A percentile compares a stretch with the other conserved stretches of the same genome.
These are phyloP conservation scores for Lophotriccus pileatus DNA, from an alignment of 2,797 vertebrate species.

Conservation along the genomic window DNA sequence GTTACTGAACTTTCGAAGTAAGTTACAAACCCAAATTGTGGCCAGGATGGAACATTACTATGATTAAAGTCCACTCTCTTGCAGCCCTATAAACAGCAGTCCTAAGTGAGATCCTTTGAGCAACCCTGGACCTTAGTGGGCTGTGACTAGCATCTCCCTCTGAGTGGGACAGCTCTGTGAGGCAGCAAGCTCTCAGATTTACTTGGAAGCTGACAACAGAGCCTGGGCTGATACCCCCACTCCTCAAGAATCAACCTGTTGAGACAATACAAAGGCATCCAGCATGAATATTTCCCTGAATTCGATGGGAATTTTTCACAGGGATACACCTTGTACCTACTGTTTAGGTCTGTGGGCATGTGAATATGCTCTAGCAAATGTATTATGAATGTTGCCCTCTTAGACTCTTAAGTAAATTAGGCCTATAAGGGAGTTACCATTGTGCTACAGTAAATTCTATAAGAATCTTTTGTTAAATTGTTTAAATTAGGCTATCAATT, in stretches of 20 bases:
- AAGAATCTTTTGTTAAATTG: background rate
- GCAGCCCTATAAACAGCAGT: background rate
- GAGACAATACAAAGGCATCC: background rate
- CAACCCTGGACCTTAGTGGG: background rate
- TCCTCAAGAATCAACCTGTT: background rate
- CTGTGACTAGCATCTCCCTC: background rate
- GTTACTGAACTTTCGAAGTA: background rate
- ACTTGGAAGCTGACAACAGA: background rate
- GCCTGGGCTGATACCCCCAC: background rate
- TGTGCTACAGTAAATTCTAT: background rate
- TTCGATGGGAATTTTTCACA: background rate
- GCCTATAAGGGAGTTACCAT: background rate
- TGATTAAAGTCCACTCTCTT: background rate
- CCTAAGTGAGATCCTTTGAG: background rate
- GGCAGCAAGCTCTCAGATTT: background rate
- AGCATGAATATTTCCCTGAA: background rate
- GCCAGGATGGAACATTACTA: background rate
- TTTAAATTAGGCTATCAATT: background rate
- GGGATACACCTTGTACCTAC: background rate
- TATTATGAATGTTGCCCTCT: background rate
- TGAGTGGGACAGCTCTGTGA: background rate
- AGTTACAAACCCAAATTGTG: background rate
- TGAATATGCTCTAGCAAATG: background rate
- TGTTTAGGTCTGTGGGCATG: background rate
- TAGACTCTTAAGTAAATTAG: background rate